phyloP scores from a whole-genome alignment of 2,888 invertebrate genomes.

The Cordylochernes scorpioides region DNA sequence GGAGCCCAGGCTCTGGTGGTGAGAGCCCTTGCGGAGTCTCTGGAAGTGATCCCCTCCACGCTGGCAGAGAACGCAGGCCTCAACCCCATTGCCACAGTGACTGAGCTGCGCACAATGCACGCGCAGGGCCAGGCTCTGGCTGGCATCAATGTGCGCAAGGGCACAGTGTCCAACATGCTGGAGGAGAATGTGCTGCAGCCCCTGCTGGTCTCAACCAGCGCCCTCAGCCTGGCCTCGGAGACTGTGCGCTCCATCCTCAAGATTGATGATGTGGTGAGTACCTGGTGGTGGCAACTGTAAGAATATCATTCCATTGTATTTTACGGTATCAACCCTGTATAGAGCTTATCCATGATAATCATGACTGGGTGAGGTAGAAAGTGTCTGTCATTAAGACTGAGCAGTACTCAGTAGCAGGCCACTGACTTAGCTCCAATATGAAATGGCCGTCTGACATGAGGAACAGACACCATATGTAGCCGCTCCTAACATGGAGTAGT shows the following conservation, averaged over 20 bases:
- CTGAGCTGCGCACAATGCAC: conserved; percentile 78
- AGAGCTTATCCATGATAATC: too few species aligned
- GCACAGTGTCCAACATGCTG: conserved; percentile 80
- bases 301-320: too few species aligned
- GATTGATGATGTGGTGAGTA: conserved; percentile 95
- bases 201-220: conserved; percentile 71
- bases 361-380: too few species aligned
- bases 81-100: conserved; percentile 80
- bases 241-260: conserved; percentile 91
- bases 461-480: too few species aligned
- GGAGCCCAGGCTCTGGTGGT: conserved; percentile 88
- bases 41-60: conserved; percentile 76
- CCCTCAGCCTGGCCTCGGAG: conserved; percentile 77
- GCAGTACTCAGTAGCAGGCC: too few species aligned
- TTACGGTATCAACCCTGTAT: too few species aligned
- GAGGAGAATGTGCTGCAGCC: conserved; percentile 95
- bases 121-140: conserved; percentile 56
- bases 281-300: too few species aligned
- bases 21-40: conserved; percentile 69
- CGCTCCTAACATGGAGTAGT: too few species aligned
- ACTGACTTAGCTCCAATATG: too few species aligned
- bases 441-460: too few species aligned
- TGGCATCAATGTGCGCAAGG: conserved; percentile 81
- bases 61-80: conserved; percentile 74
- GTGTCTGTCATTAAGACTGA: too few species aligned